Evolutionary conservation across 2,797 vertebrate species (phyloP).

Genomic region (Netta rufina): DNA sequence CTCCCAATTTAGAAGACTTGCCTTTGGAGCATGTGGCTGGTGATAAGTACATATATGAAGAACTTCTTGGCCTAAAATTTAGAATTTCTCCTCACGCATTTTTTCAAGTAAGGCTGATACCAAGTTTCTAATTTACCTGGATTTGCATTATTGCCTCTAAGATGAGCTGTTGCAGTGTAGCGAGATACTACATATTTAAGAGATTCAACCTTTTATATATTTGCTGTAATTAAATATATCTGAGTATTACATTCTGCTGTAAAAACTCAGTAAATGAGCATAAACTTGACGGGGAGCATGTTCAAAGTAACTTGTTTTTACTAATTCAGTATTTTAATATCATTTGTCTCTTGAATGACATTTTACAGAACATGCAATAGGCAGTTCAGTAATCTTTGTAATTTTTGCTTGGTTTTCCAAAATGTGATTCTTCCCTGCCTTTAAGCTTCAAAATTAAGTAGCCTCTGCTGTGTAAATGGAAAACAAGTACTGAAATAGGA

Average conservation of each 20-base stretch:
- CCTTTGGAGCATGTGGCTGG: constrained; percentile 91
- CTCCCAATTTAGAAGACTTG: constrained; percentile 89
- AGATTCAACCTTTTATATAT: background rate
- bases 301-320: no score
- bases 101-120: constrained; percentile 86
- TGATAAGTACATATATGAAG: constrained; percentile 89
- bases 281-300: no score
- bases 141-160: background rate
- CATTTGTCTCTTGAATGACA: no score
- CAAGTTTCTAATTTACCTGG: background rate
- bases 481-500: background rate
- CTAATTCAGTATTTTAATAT: no score
- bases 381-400: no score
- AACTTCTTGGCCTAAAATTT: constrained; percentile 92
- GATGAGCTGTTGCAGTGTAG: background rate
- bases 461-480: background rate
- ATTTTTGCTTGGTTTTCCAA: background rate
- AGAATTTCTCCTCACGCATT: constrained; percentile 96
- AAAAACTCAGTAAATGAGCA: no score
- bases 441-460: background rate
- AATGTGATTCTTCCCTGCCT: background rate
- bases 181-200: background rate
- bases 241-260: no score
- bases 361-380: no score
- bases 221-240: background rate